phyloP scores from a whole-genome alignment of 2,888 invertebrate species.

The Strigamia crassipes region DNA sequence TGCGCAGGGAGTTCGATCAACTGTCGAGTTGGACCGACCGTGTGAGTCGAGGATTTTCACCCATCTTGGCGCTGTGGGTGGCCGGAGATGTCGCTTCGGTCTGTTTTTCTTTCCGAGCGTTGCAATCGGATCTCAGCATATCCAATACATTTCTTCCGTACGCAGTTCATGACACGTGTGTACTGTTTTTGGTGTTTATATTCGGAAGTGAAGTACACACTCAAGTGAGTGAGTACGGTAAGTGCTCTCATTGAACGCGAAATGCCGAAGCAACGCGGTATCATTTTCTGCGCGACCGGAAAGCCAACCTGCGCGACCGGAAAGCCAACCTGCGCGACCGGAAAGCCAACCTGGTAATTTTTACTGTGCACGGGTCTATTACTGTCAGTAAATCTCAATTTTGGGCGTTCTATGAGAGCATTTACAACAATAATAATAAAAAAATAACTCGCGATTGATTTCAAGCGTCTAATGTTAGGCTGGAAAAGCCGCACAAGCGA shows the following conservation, averaged over 20 bases:
- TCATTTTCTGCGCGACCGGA: no score
- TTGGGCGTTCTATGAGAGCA: no score
- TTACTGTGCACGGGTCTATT: no score
- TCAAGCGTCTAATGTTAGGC: no score
- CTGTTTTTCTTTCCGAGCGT: not conserved
- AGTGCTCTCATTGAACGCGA: no score
- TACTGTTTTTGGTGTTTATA: not conserved
- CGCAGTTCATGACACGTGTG: not conserved
- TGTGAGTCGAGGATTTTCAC: not conserved
- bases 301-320: no score
- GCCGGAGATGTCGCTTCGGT: not conserved
- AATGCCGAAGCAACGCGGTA: no score
- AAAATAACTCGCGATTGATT: no score
- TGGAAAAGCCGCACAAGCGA: not conserved
- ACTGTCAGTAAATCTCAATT: no score
- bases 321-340: no score
- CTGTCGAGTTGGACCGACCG: not conserved
- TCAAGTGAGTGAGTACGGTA: not conserved
- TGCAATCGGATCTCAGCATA: not conserved
- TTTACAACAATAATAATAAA: no score
- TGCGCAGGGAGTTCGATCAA: not conserved
- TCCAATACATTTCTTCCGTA: not conserved
- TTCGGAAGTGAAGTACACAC: not conserved
- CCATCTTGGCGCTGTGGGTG: not conserved
- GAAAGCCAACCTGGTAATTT: no score